phyloP scores from a whole-genome alignment of 2,113 vertebrate genomes.

The Athene noctua region DNA sequence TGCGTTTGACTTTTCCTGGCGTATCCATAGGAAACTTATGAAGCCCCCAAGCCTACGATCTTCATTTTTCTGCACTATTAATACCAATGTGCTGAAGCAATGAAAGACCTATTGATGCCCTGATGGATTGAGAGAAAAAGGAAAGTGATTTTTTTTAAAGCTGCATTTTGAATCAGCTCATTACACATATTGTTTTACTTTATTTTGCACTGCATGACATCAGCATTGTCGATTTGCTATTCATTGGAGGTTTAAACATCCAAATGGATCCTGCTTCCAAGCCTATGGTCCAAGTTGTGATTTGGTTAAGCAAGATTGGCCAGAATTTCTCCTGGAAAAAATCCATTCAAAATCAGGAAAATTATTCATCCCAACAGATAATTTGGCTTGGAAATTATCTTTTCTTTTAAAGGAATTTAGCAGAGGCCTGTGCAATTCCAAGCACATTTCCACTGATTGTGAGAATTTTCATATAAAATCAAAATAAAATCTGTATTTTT shows the following conservation, averaged over 20 bases:
- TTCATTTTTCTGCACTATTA: neutral
- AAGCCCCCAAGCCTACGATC: neutral
- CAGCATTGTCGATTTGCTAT: slow-evolving; percentile 27
- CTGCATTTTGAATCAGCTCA: slow-evolving; percentile 41
- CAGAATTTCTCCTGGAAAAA: slow-evolving; percentile 45
- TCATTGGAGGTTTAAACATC: slow-evolving; percentile 45
- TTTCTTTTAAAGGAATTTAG: slow-evolving; percentile 3
- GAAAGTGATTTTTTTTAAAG: slow-evolving; percentile 11
- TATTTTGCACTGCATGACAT: slow-evolving; percentile 19
- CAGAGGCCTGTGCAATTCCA: neutral
- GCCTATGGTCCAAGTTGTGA: neutral
- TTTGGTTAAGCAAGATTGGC: slow-evolving; percentile 15
- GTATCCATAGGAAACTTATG: neutral
- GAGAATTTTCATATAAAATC: neutral
- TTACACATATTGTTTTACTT: slow-evolving; percentile 53
- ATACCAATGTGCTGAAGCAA: neutral
- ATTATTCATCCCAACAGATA: slow-evolving; percentile 29
- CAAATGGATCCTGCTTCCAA: slow-evolving; percentile 37
- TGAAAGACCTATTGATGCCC: slow-evolving; percentile 9
- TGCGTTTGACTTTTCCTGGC: neutral
- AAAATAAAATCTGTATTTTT: neutral
- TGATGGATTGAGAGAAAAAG: slow-evolving; percentile 1
- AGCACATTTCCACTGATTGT: neutral
- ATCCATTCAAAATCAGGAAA: slow-evolving; percentile 50
- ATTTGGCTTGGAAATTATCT: neutral